A percentile compares a stretch with the other conserved stretches of the same genome.
Evolutionary conservation across 2,888 invertebrate genomes (phyloP).

Genomic region (Hedychridium roseum): DNA sequence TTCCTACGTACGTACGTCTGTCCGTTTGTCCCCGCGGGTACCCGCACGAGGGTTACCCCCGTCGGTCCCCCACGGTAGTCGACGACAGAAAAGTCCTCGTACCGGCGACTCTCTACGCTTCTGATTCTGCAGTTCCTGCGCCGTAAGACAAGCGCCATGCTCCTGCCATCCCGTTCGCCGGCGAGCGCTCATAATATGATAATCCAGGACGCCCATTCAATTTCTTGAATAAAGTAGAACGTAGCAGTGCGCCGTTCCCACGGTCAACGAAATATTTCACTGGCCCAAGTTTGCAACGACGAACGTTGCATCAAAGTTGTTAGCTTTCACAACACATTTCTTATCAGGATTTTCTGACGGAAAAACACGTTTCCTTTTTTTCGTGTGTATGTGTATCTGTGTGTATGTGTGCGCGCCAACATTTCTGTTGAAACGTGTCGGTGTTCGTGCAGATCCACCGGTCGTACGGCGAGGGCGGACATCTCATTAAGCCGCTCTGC

Average conservation of each 20-base stretch:
- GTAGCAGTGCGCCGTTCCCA: too few species aligned
- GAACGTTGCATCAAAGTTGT: too few species aligned
- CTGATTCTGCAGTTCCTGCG: neutral
- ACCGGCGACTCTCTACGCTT: conserved; percentile 17
- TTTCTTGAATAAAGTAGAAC: too few species aligned
- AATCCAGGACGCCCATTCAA: conserved; percentile 10
- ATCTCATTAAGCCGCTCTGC: conserved; percentile 53
- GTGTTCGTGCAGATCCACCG: neutral
- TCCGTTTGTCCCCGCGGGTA: conserved; percentile 22
- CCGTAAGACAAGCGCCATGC: conserved; percentile 11
- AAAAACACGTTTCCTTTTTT: too few species aligned
- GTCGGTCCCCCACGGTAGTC: conserved; percentile 19
- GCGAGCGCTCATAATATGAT: conserved; percentile 3
- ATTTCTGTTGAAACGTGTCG: neutral
- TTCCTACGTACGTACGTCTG: conserved; percentile 25
- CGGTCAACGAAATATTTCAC: too few species aligned
- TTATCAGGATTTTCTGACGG: too few species aligned
- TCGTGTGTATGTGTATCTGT: neutral
- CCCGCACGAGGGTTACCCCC: neutral
- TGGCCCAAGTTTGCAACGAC: too few species aligned
- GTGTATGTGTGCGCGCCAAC: neutral
- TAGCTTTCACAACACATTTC: too few species aligned
- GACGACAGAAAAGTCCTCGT: conserved; percentile 26
- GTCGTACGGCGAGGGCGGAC: conserved; percentile 21
- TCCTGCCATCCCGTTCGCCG: conserved; percentile 23